Evolutionary conservation across 92 coral and sea anemone species (phyloP).

Genomic region (Porites evermanni): DNA sequence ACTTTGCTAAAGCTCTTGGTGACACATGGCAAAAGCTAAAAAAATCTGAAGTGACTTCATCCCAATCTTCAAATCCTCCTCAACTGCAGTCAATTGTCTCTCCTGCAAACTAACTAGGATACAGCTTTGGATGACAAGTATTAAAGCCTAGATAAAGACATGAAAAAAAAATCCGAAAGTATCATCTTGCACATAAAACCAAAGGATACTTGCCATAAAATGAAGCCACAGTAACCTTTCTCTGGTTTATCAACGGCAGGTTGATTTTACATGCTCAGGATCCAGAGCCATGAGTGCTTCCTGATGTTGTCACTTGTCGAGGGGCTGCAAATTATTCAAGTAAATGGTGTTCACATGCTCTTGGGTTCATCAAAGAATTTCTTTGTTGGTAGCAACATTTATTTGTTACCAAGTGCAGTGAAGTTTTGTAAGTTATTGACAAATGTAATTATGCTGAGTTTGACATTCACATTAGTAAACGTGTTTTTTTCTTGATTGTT

Average conservation of each 20-base stretch:
- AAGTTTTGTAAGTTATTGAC: neutral
- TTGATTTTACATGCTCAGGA: no score
- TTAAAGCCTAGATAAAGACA: neutral
- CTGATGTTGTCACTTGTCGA: neutral
- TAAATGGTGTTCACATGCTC: no score
- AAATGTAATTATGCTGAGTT: neutral
- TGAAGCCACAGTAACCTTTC: neutral
- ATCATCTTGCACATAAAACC: neutral
- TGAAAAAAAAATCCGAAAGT: neutral
- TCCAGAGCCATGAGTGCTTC: neutral
- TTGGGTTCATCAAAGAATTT: neutral
- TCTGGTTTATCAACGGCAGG: neutral
- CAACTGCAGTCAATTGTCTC: slow-evolving; percentile 81
- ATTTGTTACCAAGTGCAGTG: neutral
- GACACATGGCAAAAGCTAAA: slow-evolving; percentile 89
- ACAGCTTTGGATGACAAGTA: neutral
- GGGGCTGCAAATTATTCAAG: neutral
- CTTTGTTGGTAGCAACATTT: neutral
- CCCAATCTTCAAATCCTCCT: slow-evolving; percentile 55
- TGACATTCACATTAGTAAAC: neutral
- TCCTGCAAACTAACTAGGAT: slow-evolving; percentile 64
- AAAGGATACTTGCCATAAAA: neutral
- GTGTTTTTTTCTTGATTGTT: neutral
- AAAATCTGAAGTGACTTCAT: slow-evolving; percentile 40
- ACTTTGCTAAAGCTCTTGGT: slow-evolving; percentile 97